These are phyloP conservation scores for Mixornis gularis DNA, from an alignment of 2,113 vertebrate genomes.

Conservation along the genomic window DNA sequence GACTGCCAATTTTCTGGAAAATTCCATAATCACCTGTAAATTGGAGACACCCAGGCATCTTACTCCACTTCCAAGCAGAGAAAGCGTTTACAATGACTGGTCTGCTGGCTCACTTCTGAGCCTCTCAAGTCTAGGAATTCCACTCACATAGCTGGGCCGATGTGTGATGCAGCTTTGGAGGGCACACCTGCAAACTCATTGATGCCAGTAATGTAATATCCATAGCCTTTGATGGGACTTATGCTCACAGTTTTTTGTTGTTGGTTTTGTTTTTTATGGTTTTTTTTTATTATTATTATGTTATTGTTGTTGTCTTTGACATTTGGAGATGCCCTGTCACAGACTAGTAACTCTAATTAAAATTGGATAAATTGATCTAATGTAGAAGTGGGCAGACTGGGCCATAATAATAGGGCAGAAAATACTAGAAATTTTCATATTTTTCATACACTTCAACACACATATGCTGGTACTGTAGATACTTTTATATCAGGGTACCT, in stretches of 20 bases:
- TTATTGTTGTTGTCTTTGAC: not conserved
- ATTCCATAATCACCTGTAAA: not conserved
- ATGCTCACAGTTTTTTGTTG: not conserved
- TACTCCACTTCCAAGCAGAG: not conserved
- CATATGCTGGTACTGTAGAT: not conserved
- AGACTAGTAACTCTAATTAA: not conserved
- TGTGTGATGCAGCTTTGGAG: not conserved
- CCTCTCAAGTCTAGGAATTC: not conserved
- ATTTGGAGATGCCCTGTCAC: not conserved
- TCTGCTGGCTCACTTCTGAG: not conserved
- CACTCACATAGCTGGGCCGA: fast-evolving
- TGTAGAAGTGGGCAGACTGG: not conserved
- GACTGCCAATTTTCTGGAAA: not conserved
- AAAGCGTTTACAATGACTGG: not conserved
- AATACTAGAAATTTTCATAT: not conserved
- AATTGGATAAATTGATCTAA: not conserved
- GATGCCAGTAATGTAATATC: not conserved
- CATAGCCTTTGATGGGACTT: not conserved
- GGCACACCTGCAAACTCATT: not conserved
- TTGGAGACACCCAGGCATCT: not conserved
- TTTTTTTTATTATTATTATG: not conserved
- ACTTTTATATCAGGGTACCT: not conserved
- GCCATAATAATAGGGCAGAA: not conserved
- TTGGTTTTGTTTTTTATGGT: too few relatives aligned
- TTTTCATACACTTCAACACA: not conserved